phyloP scores from a whole-genome alignment of 2,797 vertebrate species.

The Acridotheres tristis region DNA sequence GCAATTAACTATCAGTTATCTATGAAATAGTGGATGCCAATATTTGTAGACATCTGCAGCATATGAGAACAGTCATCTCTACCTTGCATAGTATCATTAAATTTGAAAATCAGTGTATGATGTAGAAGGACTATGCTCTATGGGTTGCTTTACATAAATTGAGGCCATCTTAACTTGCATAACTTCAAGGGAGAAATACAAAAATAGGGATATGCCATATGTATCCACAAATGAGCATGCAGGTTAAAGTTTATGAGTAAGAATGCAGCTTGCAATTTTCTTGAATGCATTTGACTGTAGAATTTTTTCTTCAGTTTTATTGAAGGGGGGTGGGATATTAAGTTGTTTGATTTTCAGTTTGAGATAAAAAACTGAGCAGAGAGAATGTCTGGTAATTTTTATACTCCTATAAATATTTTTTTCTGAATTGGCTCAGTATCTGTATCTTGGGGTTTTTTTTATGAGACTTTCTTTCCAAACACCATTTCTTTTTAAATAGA shows the following conservation, averaged over 20 bases:
- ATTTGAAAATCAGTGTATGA: not conserved
- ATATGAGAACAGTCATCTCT: not conserved
- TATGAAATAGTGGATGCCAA: not conserved
- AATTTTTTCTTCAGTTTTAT: not conserved
- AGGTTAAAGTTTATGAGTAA: not conserved
- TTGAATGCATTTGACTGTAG: not conserved
- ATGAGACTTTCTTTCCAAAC: not conserved
- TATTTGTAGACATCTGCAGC: not conserved
- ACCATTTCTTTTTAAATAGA: not conserved
- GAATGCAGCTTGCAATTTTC: not conserved
- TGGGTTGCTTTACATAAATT: not conserved
- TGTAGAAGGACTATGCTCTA: not conserved
- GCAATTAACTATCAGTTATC: not conserved
- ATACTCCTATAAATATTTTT: not conserved
- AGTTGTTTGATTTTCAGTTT: not conserved
- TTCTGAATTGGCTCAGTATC: not conserved
- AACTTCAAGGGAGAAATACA: not conserved
- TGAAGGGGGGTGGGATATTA: fast-evolving
- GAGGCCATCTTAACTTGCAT: not conserved
- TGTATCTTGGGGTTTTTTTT: fast-evolving
- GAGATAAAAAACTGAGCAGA: not conserved
- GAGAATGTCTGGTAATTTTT: not conserved
- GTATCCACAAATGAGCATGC: not conserved
- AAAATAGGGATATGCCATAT: not conserved
- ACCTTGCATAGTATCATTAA: not conserved